Conservation (phyloP, 2,113 vertebrate species). For the Malurus melanocephalus region DNA sequence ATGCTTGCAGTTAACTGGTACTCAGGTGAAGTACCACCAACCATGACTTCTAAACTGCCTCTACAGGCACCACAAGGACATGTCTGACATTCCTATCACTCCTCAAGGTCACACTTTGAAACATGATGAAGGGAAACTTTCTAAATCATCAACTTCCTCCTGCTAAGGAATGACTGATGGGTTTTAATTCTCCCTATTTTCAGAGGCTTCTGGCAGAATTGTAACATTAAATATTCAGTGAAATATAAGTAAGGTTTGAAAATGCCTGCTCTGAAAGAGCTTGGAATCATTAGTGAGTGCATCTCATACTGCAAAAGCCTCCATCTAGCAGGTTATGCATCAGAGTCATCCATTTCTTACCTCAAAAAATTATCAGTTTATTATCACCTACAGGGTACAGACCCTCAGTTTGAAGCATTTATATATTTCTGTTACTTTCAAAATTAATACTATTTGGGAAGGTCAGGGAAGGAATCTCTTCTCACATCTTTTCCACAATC, state of each 20-base stretch:
- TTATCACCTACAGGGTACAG: neutral
- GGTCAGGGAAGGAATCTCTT: neutral
- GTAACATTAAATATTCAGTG: constrained; percentile 58
- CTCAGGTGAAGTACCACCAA: neutral
- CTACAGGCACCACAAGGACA: neutral
- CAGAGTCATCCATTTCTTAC: neutral
- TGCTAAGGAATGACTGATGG: neutral
- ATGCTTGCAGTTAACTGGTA: neutral
- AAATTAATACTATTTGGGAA: neutral
- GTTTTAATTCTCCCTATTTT: constrained; percentile 20
- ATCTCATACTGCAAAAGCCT: neutral
- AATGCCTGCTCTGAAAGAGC: constrained; percentile 16
- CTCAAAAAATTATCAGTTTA: neutral
- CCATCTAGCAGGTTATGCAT: neutral
- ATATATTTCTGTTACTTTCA: neutral
- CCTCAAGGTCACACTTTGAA: constrained; percentile 1
- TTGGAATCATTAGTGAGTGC: constrained; percentile 19
- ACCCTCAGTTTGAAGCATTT: neutral
- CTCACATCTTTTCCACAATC: neutral
- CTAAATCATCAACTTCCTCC: neutral
- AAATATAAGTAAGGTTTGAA: constrained; percentile 44
- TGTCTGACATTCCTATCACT: neutral
- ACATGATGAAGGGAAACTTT: neutral
- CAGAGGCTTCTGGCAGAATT: constrained; percentile 42
- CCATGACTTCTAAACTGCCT: neutral